Evolutionary conservation across 1,140 invertebrate species (phyloP).

Genomic region (Temnothorax longispinosus): DNA sequence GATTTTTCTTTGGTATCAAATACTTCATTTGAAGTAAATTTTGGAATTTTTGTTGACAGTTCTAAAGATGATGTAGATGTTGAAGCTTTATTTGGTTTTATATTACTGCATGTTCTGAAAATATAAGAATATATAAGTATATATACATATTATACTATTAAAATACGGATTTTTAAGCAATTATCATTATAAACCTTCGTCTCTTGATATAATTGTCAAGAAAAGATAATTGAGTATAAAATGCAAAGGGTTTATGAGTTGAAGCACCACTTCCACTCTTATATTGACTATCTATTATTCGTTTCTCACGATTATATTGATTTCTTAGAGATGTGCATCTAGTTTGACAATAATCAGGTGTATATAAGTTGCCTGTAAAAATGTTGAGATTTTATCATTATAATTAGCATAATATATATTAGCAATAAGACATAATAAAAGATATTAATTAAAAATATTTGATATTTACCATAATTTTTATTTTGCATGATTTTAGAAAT

Average conservation of each 20-base stretch:
- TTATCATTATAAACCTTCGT: background rate
- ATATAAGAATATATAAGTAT: background rate
- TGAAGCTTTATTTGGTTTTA: background rate
- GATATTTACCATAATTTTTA: background rate
- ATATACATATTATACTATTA: background rate
- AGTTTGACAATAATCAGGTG: background rate
- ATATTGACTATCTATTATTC: too few relatives aligned
- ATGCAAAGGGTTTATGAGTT: background rate
- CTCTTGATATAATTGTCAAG: background rate
- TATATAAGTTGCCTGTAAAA: background rate
- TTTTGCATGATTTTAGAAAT: conserved; percentile 1
- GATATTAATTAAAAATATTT: background rate
- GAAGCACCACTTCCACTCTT: background rate
- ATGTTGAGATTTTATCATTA: background rate
- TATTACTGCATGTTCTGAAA: background rate
- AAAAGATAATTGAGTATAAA: background rate
- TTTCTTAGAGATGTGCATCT: background rate
- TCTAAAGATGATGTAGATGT: background rate
- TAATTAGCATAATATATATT: background rate
- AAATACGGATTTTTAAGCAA: background rate
- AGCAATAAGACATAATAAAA: background rate
- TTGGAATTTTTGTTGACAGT: background rate
- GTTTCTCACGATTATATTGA: too few relatives aligned
- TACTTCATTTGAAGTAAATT: background rate
- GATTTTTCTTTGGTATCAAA: background rate